Base-by-base conservation (phyloP, 2,888 invertebrate species). In the Colletes collaris region DNA sequence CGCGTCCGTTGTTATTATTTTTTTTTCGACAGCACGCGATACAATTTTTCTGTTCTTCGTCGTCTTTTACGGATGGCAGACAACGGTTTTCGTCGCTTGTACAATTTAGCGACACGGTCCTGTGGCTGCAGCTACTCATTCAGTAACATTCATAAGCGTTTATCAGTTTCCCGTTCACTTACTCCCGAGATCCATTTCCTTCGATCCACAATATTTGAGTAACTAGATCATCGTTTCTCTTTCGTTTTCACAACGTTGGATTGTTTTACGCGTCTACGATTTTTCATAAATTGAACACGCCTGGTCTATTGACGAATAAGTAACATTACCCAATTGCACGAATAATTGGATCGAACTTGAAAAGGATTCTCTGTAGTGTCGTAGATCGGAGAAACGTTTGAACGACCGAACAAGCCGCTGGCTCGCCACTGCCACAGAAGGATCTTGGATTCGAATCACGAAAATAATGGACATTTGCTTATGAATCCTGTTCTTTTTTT, bases 391-490 rank as follows among this genome's bases (percentile, higher is more conserved):
- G n/a, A 60, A 67, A 71, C 5, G 13, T 67, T 44, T 11, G 16
- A 27, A 27, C 27, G 27, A 27, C 27, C 27, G 27, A 67, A 46
- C n/a, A 46, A 67, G 44, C 59, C 35, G 46, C 13, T 35, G 27
- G 1, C 10, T 56, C 7, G 11, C 50, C 35, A 55, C 49, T 37
- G 5, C 3, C 35, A 40, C 13, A 53, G 10, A 66, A 27, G 52
- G n/a, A 56, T 16, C 62, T 40, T 46, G n/a, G 19, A 60, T 49
- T 46, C 53, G 56, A 77, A 63, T 44, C 0, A 40, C 52, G 13
- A 58, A 67, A 76, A 46, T 27, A 62, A 52, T 70, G 55, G 16
- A 65, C 35, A 56, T 46, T 63, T 63, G 13, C 8, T 53, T n/a
- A 16, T 27, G 40, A 58, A 67, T 53, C 40, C 35, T 27, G 4